A percentile compares a stretch with the other conserved stretches of the same genome.
These are phyloP conservation scores for Listronotus bonariensis DNA, from an alignment of 1,140 invertebrate species.

Conservation along the genomic window DNA sequence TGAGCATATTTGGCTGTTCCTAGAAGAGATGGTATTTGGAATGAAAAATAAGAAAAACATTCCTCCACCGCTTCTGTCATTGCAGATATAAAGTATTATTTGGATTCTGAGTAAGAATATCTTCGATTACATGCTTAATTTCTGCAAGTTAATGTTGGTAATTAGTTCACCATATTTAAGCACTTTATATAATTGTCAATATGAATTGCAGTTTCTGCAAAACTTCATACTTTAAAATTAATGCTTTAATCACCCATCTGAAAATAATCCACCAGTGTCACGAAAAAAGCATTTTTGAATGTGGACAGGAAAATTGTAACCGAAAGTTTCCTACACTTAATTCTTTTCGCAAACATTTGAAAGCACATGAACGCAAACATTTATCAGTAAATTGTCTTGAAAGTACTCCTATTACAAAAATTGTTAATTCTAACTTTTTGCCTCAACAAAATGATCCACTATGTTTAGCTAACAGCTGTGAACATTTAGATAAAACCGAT, in stretches of 20 bases:
- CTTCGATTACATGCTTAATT: background rate
- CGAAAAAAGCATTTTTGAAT: background rate
- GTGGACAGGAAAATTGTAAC: background rate
- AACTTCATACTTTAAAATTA: no score
- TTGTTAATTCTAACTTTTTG: no score
- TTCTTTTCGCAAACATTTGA: constrained; percentile 8
- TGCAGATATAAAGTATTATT: constrained; percentile 1
- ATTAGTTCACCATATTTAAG: background rate
- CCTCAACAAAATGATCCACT: no score
- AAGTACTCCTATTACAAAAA: no score
- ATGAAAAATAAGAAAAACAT: background rate
- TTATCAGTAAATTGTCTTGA: no score
- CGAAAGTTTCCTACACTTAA: constrained; percentile 1
- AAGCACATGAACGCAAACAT: background rate
- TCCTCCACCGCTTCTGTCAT: background rate
- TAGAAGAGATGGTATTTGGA: background rate
- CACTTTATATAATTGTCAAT: background rate
- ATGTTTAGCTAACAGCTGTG: no score
- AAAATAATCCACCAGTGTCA: constrained; percentile 5
- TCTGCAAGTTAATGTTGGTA: background rate
- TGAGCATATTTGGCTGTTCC: constrained; percentile 1
- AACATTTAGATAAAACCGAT: no score
- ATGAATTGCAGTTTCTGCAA: background rate
- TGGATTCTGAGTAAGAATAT: background rate
- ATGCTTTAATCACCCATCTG: constrained; percentile 1